Base-by-base conservation (phyloP, 30 jellyfish, hydroid and myxozoan species). In the Aurelia aurita complex sp. Pacific region DNA sequence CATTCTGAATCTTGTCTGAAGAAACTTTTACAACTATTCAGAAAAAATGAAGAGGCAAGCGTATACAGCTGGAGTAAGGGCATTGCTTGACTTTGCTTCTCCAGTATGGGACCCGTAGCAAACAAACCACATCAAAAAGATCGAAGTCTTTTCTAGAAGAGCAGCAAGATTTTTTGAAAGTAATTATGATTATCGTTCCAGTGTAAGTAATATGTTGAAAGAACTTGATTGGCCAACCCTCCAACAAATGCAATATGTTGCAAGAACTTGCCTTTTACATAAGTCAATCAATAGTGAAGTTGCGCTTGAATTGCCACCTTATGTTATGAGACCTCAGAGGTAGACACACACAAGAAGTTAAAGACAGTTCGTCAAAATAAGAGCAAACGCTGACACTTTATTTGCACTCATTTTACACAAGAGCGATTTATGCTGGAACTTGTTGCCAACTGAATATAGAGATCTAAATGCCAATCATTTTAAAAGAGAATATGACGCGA, bases 311-410 rank as follows among this genome's bases (percentile, higher is more conserved):
- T 17, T 68, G 35, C 79, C 54, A 68, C 79, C 53, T 18, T n/a
- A 68, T 68, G 7, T 68, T 68, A 68, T 32, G 54, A 68, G 79
- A n/a, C 79, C 79, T 68, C 79, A 68, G 35, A 68, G 79, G 55
- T 55, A 68, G 57, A 68, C 79, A 68, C 10, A 68, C 79, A 68
- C 79, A 5, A 68, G 79, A 68, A 34, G 65, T 10, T 16, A 54
- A 54, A 54, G 65, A 16, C 65, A 54, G 65, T 54, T 54, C 16
- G 65, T 54, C 65, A 54, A 54, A 9, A 16, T 54, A 54, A 54
- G 65, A 54, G 65, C 65, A 54, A 54, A 54, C 16, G 16, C 65
- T 54, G 65, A 9, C 65, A 54, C 65, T 16, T 54, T 9, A 10
- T 54, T 54, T 10, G 12, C 12, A 10, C 16, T 16, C 12, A 9